Base-by-base conservation (phyloP, 2,797 vertebrate genomes). In the Xenopus petersii region DNA sequence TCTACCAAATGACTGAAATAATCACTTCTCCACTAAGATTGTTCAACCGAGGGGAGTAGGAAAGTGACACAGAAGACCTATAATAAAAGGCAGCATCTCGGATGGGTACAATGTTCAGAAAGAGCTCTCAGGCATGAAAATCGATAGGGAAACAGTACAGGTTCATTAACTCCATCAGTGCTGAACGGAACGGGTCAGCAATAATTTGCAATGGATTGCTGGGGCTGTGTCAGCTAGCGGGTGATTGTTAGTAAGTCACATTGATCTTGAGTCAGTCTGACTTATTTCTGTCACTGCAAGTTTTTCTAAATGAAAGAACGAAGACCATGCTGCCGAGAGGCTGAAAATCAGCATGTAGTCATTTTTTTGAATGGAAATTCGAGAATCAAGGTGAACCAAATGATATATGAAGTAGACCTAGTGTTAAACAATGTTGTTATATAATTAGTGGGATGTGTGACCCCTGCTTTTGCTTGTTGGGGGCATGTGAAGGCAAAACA, bases 81-180 rank as follows among this genome's bases (percentile, higher is more conserved):
- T 65, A 74, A 70, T 79, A 69, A 74, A 73, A 21, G 46, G 67
- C 16, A 70, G 66, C 51, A 70, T 70, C 36, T 33, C 61, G 62
- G 64, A 65, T 65, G 71, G 56, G 61, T 69, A 47, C 51, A 70
- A 60, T 74, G 64, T 70, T 79, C 76, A 74, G 51, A 59, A 63
- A 60, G 46, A 66, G 73, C 66, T 73, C 65, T 64, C 54, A 74
- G 61, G 61, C 67, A 46, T 74, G 73, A 61, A 70, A 79, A 74
- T 63, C 71, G 10, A 79, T 79, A 69, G 61, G 10, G 16, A 42
- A 47, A 60, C 55, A 62, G 66, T 55, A 64, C 58, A 62, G 66
- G 55, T 49, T 74, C 66, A 65, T 79, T 70, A 79, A 79, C 76
- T 65, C 66, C 55, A 74, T 74, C 60, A 65, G 47, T 79, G 67